Evolutionary conservation across 2,888 invertebrate species (phyloP).

Genomic region (Celastrina argiolus): DNA sequence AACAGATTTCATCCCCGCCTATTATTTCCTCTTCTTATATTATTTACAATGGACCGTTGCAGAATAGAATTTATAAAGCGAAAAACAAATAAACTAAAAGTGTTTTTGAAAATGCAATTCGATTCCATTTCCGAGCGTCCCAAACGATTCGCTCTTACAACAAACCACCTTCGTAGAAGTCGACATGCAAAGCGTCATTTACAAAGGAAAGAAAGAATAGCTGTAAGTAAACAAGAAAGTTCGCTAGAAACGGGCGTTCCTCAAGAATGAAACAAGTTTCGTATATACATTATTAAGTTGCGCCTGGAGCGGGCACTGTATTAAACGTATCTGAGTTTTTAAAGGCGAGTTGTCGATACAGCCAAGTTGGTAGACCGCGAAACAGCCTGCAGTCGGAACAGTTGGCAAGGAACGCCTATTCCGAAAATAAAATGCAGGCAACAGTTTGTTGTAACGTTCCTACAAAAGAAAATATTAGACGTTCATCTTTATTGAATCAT

Average conservation of each 20-base stretch:
- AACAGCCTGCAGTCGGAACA: constrained; percentile 56
- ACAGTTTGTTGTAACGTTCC: constrained; percentile 55
- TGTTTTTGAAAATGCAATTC: constrained; percentile 58
- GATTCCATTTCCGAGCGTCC: constrained; percentile 58
- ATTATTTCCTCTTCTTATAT: constrained; percentile 56
- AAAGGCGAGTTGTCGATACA: constrained; percentile 59
- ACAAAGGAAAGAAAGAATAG: constrained; percentile 60
- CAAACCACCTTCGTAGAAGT: constrained; percentile 55
- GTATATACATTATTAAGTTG: constrained; percentile 68
- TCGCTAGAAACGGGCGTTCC: constrained; percentile 50
- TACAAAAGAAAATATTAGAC: constrained; percentile 35
- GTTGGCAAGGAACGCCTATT: constrained; percentile 64
- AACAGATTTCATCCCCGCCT: constrained; percentile 53
- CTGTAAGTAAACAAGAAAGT: constrained; percentile 63
- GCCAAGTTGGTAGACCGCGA: constrained; percentile 57
- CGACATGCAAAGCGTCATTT: constrained; percentile 63
- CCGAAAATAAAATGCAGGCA: constrained; percentile 68
- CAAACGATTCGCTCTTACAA: constrained; percentile 62
- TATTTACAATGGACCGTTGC: constrained; percentile 40
- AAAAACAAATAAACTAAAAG: constrained; percentile 49
- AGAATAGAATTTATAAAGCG: constrained; percentile 42
- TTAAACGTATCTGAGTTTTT: constrained; percentile 61
- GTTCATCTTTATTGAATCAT: constrained; percentile 14
- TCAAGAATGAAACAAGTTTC: constrained; percentile 60
- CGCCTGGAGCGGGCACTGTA: constrained; percentile 56